These are phyloP conservation scores for Drosophila malerkotliana DNA, from an alignment of 1,140 invertebrate genomes.

Conservation along the genomic window DNA sequence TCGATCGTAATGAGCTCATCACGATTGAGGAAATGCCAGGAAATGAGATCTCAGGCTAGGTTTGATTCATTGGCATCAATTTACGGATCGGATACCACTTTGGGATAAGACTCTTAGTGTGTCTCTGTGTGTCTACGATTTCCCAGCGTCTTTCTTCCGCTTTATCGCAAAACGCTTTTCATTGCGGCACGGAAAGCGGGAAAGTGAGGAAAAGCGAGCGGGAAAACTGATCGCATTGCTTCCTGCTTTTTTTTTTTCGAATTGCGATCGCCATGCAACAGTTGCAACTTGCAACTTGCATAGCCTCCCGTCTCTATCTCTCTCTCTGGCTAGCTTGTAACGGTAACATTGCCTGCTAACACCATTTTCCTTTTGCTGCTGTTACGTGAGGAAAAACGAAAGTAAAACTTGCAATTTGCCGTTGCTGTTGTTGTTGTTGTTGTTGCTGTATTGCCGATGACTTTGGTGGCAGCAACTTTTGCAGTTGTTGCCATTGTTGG, in stretches of 20 bases:
- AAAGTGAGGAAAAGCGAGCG: background rate
- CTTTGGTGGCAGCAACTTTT: conserved; percentile 6
- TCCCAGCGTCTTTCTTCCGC: background rate
- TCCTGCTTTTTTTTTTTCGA: conserved; percentile 62
- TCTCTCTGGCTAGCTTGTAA: conserved; percentile 17
- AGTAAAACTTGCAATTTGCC: conserved; percentile 70
- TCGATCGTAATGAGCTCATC: conserved; percentile 13
- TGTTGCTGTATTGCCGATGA: conserved; percentile 1
- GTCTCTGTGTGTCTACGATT: background rate
- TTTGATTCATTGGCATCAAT: conserved; percentile 42
- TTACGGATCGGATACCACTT: conserved; percentile 16
- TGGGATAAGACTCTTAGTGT: conserved; percentile 1
- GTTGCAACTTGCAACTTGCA: conserved; percentile 18
- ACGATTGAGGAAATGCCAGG: conserved; percentile 42
- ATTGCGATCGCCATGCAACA: conserved; percentile 64
- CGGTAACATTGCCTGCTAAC: conserved; percentile 79
- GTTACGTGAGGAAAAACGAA: conserved; percentile 79
- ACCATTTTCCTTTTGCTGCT: conserved; percentile 77
- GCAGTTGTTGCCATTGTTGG: conserved; percentile 25
- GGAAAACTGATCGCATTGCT: conserved; percentile 48
- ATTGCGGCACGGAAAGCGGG: background rate
- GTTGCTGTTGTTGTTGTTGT: conserved; percentile 7
- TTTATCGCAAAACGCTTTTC: conserved; percentile 22
- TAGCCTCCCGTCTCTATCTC: background rate
- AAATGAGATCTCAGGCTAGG: conserved; percentile 12